A percentile compares a stretch with the other conserved stretches of the same genome.
phyloP scores from a whole-genome alignment of 1,140 invertebrate species.

The Orius insidiosus region DNA sequence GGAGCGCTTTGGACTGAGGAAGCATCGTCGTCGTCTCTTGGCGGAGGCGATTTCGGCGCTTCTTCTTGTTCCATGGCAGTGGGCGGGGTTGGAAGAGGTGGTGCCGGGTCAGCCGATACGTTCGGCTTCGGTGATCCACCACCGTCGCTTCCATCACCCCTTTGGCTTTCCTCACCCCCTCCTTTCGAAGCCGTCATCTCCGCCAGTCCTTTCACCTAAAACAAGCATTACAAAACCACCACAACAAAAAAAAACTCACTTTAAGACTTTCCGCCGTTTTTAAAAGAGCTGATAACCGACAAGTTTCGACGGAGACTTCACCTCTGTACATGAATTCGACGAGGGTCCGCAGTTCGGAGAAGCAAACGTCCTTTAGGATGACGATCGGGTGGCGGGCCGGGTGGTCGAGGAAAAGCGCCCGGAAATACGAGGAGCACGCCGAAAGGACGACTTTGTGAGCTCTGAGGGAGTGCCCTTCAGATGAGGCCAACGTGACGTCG shows the following conservation, averaged over 20 bases:
- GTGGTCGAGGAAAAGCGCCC: slow-evolving; percentile 72
- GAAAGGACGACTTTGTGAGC: slow-evolving; percentile 90
- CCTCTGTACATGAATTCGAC: slow-evolving; percentile 95
- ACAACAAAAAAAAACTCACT: slow-evolving; percentile 12
- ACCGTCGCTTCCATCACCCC: slow-evolving; percentile 14
- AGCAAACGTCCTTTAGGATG: slow-evolving; percentile 82
- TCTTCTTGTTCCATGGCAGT: slow-evolving; percentile 26
- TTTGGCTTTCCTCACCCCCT: slow-evolving; percentile 11
- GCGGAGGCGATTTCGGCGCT: slow-evolving; percentile 25
- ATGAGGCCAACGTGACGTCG: slow-evolving; percentile 86
- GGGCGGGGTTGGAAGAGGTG: slow-evolving; percentile 20
- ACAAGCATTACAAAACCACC: background rate
- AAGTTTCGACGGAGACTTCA: slow-evolving; percentile 85
- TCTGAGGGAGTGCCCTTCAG: slow-evolving; percentile 80
- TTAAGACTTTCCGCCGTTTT: slow-evolving; percentile 86
- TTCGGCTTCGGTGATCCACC: slow-evolving; percentile 10
- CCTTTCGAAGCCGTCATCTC: slow-evolving; percentile 50
- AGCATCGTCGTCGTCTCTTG: slow-evolving; percentile 29
- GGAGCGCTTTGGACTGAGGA: slow-evolving; percentile 33
- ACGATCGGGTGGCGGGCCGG: slow-evolving; percentile 82
- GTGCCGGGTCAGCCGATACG: slow-evolving; percentile 1
- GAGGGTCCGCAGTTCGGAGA: slow-evolving; percentile 72
- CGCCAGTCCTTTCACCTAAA: slow-evolving; percentile 61
- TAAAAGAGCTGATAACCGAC: slow-evolving; percentile 72
- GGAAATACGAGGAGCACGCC: slow-evolving; percentile 88